Base-by-base conservation (phyloP, 2,113 vertebrate species). In the Micronycteris hirsuta region DNA sequence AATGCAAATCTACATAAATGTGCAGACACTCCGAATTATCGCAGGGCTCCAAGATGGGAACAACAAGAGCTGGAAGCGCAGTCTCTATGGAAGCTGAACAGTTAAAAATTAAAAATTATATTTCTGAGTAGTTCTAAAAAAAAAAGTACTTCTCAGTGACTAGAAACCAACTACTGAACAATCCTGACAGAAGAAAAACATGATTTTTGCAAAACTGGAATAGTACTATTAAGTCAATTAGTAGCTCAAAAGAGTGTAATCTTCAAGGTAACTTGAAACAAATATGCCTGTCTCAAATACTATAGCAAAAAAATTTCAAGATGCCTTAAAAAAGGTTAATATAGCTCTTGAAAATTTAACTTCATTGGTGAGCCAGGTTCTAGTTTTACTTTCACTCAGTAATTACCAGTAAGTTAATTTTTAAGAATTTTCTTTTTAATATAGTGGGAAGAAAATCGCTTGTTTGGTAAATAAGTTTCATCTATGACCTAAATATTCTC, bases 1-100 rank as follows among this genome's bases (percentile, higher is more conserved):
- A 99, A 98, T 99, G 99, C 97, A 99, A 99, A 98, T 99, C 99
- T 54, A 99, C 99, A 98, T 99, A 99, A 96, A 99, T 99, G 97
- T 99, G 99, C 61, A 99, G 99, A 98, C 99, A 99, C 97, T 99
- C 99, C 1, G 99, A 99, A 70, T 99, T 99, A 81, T 99, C 99
- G 86, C 99, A 99, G 4, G 99, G 99, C 95, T 99, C 99, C 97
- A 99, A 98, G 94, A 99, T 99, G 0, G 99, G 99, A 97, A 99
- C 99, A 76, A 99, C 99, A 45, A 99, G 98, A 49, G 99, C 99
- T 70, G 99, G 99, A 96, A 99, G 98, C 97, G 99, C 99, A 0
- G 99, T 99, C 97, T 99, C 99, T 86, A 99, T 99, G 97, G 99
- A 99, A 0, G 99, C 99, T 99, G 70, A 94, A 98, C 7, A 94